Conservation (phyloP, 2,888 invertebrate genomes). For the Sesamia inferens region DNA sequence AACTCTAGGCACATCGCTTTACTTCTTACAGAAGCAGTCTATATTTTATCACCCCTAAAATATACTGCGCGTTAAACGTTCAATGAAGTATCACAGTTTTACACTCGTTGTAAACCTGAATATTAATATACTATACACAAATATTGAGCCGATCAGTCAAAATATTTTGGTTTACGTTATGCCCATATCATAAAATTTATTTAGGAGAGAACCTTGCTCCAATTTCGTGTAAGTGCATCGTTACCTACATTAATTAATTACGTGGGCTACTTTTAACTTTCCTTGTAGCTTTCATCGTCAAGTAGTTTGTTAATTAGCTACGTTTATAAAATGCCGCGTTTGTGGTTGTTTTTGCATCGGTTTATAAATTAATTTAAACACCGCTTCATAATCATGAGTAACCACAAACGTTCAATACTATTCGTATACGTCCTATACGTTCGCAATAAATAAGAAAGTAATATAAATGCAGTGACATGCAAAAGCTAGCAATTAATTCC, state of each 20-base stretch:
- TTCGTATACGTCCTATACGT: no score
- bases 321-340: constrained; percentile 12
- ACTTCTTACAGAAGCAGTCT: constrained; percentile 55
- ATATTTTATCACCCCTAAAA: constrained; percentile 60
- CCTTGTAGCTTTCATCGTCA: constrained; percentile 24
- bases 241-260: constrained; percentile 54
- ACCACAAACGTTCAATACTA: constrained; percentile 9
- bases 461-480: constrained; percentile 43
- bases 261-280: constrained; percentile 32
- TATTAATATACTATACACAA: constrained; percentile 73
- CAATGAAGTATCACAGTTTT: constrained; percentile 57
- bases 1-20: constrained; percentile 44
- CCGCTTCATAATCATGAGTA: constrained; percentile 4
- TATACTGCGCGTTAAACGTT: constrained; percentile 57
- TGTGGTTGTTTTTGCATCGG: no score
- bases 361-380: constrained; percentile 8
- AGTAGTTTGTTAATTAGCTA: constrained; percentile 11
- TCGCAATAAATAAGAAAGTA: constrained; percentile 35
- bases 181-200: constrained; percentile 74
- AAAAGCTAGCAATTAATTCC: constrained; percentile 55
- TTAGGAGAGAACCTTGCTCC: constrained; percentile 76
- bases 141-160: constrained; percentile 69
- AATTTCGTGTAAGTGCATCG: constrained; percentile 65
- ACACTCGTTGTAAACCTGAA: constrained; percentile 73
- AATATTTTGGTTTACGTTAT: constrained; percentile 77